Conservation (phyloP, 1,140 invertebrate genomes). For the Bathynomus jamesi region DNA sequence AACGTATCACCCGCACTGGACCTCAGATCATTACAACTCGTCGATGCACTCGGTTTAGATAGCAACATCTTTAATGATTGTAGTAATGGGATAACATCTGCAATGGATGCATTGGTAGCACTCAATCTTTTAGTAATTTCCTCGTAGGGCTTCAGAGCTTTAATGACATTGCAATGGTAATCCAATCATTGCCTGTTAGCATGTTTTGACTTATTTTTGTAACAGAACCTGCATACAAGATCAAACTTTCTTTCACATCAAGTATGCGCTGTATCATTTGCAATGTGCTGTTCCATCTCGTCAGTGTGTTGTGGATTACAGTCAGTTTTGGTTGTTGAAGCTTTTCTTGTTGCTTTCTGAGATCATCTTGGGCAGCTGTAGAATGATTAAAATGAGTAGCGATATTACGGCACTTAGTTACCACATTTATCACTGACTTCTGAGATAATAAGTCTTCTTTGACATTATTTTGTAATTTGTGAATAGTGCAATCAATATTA, state of each 20-base stretch:
- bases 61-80: background rate
- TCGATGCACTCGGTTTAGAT: background rate
- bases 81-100: background rate
- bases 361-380: background rate
- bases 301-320: conserved; percentile 19
- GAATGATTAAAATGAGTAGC: conserved; percentile 14
- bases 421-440: background rate
- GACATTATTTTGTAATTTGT: background rate
- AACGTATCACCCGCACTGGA: background rate
- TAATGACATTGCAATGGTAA: background rate
- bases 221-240: conserved; percentile 6
- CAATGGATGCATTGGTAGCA: background rate
- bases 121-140: background rate
- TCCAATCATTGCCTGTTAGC: background rate
- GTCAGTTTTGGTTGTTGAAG: conserved; percentile 7
- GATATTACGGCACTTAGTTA: conserved; percentile 10
- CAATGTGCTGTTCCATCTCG: conserved; percentile 14
- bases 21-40: background rate
- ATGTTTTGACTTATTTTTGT: background rate
- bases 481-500: background rate
- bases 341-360: conserved; percentile 7
- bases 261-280: conserved; percentile 15
- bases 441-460: background rate
- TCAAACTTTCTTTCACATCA: conserved; percentile 7
- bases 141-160: background rate